These are phyloP conservation scores for Anser cygnoides DNA, from an alignment of 2,113 vertebrate genomes.

Conservation along the genomic window DNA sequence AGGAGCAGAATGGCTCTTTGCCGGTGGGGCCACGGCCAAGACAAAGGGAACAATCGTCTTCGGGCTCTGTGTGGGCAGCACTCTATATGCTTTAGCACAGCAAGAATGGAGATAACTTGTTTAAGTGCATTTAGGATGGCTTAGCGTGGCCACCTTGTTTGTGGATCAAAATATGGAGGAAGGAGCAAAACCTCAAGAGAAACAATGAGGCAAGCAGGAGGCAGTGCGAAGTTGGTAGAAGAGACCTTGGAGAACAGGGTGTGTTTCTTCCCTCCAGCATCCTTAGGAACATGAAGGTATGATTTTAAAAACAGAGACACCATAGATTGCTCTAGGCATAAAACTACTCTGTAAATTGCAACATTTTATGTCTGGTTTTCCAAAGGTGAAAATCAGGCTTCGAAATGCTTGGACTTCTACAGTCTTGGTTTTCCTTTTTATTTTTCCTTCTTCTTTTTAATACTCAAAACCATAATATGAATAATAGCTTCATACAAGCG, in stretches of 20 bases:
- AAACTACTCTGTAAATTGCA: background rate
- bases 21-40: background rate
- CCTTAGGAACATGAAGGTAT: background rate
- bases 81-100: background rate
- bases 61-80: background rate
- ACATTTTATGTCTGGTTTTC: background rate
- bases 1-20: background rate
- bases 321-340: background rate
- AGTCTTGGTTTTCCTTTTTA: background rate
- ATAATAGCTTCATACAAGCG: background rate
- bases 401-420: background rate
- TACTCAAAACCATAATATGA: background rate
- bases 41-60: background rate
- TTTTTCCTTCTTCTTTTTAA: background rate
- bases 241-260: background rate
- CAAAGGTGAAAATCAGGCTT: background rate
- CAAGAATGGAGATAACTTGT: background rate
- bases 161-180: accelerated
- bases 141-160: background rate
- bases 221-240: background rate
- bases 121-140: background rate
- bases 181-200: background rate
- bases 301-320: background rate
- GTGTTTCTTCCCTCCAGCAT: background rate
- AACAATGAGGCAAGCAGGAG: background rate